Evolutionary conservation across 1,140 invertebrate genomes (phyloP).

Genomic region (Scaptodrosophila lebanonensis): DNA sequence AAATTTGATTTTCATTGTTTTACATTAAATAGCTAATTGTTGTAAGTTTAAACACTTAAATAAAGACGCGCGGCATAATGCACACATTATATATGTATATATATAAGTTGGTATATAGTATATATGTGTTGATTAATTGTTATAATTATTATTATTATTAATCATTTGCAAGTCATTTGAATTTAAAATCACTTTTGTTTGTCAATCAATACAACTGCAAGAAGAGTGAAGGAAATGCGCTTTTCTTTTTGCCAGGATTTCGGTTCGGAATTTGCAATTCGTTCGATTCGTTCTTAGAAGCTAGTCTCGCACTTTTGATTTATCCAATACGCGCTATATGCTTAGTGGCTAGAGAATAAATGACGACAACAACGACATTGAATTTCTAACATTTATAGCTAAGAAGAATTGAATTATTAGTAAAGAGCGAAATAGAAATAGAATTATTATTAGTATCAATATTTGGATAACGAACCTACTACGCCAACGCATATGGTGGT

Average conservation of each 20-base stretch:
- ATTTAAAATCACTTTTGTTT: slow-evolving; percentile 61
- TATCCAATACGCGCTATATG: slow-evolving; percentile 21
- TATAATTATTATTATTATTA: slow-evolving; percentile 14
- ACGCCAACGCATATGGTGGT: too few relatives aligned
- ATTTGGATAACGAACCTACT: slow-evolving; percentile 8
- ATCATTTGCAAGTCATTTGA: slow-evolving; percentile 44
- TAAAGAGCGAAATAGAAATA: slow-evolving; percentile 59
- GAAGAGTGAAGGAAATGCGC: slow-evolving; percentile 46
- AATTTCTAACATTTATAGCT: slow-evolving; percentile 60
- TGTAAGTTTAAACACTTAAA: slow-evolving; percentile 60
- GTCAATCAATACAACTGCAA: not conserved
- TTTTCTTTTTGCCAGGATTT: slow-evolving; percentile 16
- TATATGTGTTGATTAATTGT: slow-evolving; percentile 2
- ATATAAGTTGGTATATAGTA: slow-evolving; percentile 11
- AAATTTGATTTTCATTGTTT: slow-evolving; percentile 4
- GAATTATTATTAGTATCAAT: slow-evolving; percentile 40
- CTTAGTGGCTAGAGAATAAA: slow-evolving; percentile 42
- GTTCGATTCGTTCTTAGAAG: not conserved
- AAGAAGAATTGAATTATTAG: slow-evolving; percentile 70
- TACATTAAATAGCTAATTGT: slow-evolving; percentile 62
- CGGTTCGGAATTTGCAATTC: not conserved
- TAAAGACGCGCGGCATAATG: slow-evolving; percentile 55
- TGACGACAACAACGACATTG: slow-evolving; percentile 48
- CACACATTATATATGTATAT: slow-evolving; percentile 23
- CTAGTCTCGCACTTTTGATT: slow-evolving; percentile 35